A percentile compares a stretch with the other conserved stretches of the same genome.
Evolutionary conservation across 2,888 invertebrate species (phyloP).

Genomic region (Ennomos erosarius): DNA sequence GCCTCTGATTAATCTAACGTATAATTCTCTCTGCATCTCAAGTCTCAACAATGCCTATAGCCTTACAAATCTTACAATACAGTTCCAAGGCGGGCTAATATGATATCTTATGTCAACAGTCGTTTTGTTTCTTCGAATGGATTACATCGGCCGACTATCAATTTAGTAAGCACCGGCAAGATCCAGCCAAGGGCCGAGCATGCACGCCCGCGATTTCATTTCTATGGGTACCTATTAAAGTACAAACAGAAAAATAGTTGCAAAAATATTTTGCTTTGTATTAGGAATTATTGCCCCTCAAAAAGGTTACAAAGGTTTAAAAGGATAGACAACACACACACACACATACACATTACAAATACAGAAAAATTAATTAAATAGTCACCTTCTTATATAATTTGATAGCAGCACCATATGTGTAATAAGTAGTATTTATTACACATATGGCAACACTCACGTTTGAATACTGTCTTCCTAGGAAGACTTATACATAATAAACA

Average conservation of each 20-base stretch:
- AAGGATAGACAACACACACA: too few species aligned
- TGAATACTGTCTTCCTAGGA: too few species aligned
- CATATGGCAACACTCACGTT: too few species aligned
- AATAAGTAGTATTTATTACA: too few species aligned
- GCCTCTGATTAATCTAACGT: slow-evolving; percentile 12
- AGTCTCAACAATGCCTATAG: slow-evolving; percentile 9
- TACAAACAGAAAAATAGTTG: slow-evolving; percentile 59
- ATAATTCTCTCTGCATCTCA: slow-evolving; percentile 3
- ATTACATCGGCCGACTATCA: slow-evolving; percentile 63
- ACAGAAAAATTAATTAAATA: too few species aligned
- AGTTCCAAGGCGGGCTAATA: slow-evolving; percentile 31
- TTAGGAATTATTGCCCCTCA: too few species aligned
- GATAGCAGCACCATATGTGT: too few species aligned
- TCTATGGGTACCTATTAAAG: slow-evolving; percentile 68
- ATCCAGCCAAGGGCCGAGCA: slow-evolving; percentile 23
- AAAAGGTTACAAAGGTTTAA: too few species aligned
- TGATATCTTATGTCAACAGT: slow-evolving; percentile 61
- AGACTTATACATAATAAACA: too few species aligned
- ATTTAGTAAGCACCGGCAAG: slow-evolving; percentile 59
- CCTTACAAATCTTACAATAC: slow-evolving; percentile 12
- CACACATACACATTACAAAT: too few species aligned
- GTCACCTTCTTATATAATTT: too few species aligned
- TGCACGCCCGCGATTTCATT: slow-evolving; percentile 68
- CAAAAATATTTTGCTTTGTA: too few species aligned
- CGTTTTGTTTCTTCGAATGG: slow-evolving; percentile 63